These are phyloP conservation scores for Phania funesta DNA, from an alignment of 2,888 invertebrate genomes.

Conservation along the genomic window DNA sequence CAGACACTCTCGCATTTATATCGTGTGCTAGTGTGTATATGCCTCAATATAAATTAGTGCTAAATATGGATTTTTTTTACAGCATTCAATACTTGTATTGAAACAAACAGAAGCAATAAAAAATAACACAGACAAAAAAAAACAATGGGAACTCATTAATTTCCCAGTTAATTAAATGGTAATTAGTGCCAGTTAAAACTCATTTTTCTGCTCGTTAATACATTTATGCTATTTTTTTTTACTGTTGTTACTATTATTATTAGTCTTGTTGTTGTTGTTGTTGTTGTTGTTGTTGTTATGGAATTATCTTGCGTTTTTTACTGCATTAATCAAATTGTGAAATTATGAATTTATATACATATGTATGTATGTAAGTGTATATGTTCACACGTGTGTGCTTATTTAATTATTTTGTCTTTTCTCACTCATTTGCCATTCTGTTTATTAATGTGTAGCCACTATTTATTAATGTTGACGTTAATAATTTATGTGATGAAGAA, in stretches of 20 bases:
- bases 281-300: constrained; percentile 7
- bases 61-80: constrained; percentile 4
- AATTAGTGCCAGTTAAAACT: constrained; percentile 64
- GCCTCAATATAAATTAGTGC: not conserved
- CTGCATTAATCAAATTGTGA: constrained; percentile 1
- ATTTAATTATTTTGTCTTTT: constrained; percentile 42
- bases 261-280: constrained; percentile 1
- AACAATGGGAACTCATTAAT: constrained; percentile 62
- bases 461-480: constrained; percentile 36
- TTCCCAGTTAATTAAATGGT: constrained; percentile 66
- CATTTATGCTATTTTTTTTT: not conserved
- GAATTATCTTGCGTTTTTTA: not conserved
- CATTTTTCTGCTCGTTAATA: constrained; percentile 52
- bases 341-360: constrained; percentile 1
- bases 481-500: constrained; percentile 23
- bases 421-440: not conserved
- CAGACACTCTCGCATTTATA: too few species aligned
- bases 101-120: not conserved
- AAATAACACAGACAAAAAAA: constrained; percentile 31
- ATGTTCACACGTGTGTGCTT: constrained; percentile 1
- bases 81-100: constrained; percentile 14
- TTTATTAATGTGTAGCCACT: constrained; percentile 1
- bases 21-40: too few species aligned
- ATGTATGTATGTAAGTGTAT: not conserved
- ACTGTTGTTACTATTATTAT: not conserved